Evolutionary conservation across 2,797 vertebrate species (phyloP), one percentile per base, ranked within the genome.

Genomic region (Podarcis lilfordi): DNA sequence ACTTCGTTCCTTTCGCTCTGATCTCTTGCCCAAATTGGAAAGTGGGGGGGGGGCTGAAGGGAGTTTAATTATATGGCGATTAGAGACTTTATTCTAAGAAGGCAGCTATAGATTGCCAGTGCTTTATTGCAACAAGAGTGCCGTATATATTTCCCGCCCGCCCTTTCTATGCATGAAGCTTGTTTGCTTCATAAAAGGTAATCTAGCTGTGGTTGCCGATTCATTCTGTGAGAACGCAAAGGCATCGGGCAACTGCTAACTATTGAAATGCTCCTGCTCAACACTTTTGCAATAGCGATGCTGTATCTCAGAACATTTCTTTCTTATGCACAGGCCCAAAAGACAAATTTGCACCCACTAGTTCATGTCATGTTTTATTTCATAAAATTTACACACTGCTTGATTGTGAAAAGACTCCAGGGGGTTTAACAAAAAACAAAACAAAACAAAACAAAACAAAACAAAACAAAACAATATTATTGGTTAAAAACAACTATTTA

Each of bases 11-110:
- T 78, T 94, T 93, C 86, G 19, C 93, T 95, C 89, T 96, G 93
- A 96, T 94, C 93, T 94, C 93, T 91, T 94, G 93, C 93, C 92
- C 90, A 93, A 93, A 84, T 83, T 1, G 90, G 90, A 94, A 92
- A 93, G 69, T n/a, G 32, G 85, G 90, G 61, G 43, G 40, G 45
- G 75, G 92, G 88, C 86, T 59, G 85, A 86, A 90, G 82, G 78
- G 71, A 80, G 78, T 94, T 93, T 93, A 91, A 93, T 95, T 94
- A 85, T 0, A 3, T 66, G 21, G 69, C 89, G 86, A 89, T 92
- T 91, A 89, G 84, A 89, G 35, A 71, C 55, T 91, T 89, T 90
- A 29, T 92, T 93, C 92, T 89, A 74, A 82, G 76, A 88, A 91
- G 71, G 15, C 40, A 89, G 61, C 86, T 79, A 64, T 80, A 40